Conservation (phyloP, 1,140 invertebrate species). For the Pogonomyrmex californicus region DNA sequence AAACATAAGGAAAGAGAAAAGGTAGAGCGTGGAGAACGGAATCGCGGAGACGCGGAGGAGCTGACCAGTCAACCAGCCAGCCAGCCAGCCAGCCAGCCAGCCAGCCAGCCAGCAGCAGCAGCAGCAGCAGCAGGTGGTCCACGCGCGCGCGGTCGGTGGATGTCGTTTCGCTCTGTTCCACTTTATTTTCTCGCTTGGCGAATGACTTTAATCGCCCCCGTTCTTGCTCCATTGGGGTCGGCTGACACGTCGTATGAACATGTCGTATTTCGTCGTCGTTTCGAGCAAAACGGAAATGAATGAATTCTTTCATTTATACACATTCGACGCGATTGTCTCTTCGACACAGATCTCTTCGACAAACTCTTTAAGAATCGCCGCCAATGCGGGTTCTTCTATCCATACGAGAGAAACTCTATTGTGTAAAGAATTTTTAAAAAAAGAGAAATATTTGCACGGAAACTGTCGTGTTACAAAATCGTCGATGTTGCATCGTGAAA, state of each 20-base stretch:
- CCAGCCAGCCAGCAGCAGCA: neutral
- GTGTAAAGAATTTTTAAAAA: too few species aligned
- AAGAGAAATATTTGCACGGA: neutral
- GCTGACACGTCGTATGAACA: neutral
- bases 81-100: too few species aligned
- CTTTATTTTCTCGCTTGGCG: slow-evolving; percentile 41
- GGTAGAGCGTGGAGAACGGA: slow-evolving; percentile 53
- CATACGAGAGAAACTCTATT: too few species aligned
- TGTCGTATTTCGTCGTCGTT: neutral
- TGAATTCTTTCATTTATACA: neutral
- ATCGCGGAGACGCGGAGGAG: slow-evolving; percentile 32
- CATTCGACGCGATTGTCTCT: neutral
- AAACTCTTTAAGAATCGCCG: too few species aligned
- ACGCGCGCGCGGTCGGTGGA: slow-evolving; percentile 9
- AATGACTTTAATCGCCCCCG: slow-evolving; percentile 66
- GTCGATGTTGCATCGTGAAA: slow-evolving; percentile 3
- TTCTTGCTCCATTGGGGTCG: slow-evolving; percentile 54
- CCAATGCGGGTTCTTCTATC: too few species aligned
- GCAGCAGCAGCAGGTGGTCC: slow-evolving; percentile 61
- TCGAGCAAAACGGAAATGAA: slow-evolving; percentile 12
- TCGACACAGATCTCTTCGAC: too few species aligned
- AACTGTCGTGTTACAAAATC: neutral
- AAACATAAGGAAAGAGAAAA: neutral
- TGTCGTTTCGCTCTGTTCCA: slow-evolving; percentile 40
- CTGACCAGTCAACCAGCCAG: neutral